Percentiles rank a stretch among this genome's conserved stretches.
phyloP scores from a whole-genome alignment of 2,113 vertebrate genomes.

The Mustela nigripes region DNA sequence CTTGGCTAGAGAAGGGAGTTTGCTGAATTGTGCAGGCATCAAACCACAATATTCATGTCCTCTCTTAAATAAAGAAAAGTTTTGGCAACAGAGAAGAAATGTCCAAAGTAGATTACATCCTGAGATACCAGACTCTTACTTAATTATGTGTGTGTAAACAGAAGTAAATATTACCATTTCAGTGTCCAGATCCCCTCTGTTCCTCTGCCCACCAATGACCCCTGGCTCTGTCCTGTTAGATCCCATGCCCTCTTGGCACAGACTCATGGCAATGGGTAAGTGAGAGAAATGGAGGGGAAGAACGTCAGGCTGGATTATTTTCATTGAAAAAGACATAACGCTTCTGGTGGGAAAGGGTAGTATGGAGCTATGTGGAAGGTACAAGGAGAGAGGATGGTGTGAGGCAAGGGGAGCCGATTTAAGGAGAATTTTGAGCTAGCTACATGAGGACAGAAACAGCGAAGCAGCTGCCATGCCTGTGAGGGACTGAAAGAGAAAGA shows the following conservation, averaged over 20 bases:
- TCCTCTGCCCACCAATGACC: background rate
- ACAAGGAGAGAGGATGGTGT: background rate
- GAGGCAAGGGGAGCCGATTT: background rate
- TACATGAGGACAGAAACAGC: background rate
- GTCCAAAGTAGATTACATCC: constrained; percentile 10
- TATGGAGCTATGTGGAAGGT: background rate
- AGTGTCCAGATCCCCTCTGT: background rate
- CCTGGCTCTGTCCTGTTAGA: background rate
- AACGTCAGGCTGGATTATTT: constrained; percentile 37
- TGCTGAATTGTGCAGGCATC: background rate
- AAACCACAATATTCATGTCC: background rate
- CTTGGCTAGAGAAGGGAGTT: background rate
- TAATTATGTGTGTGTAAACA: background rate
- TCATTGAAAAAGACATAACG: background rate
- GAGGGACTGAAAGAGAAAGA: background rate
- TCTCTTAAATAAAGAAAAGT: background rate
- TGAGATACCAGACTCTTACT: background rate
- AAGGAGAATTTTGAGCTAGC: background rate
- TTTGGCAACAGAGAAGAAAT: constrained; percentile 39
- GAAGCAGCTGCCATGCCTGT: background rate
- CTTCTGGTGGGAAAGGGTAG: background rate
- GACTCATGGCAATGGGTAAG: constrained; percentile 5
- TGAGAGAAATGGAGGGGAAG: background rate
- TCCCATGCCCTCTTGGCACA: background rate
- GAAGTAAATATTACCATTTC: constrained; percentile 12